Evolutionary conservation across 2,888 invertebrate species (phyloP).

Genomic region (Matsumyia berberina): DNA sequence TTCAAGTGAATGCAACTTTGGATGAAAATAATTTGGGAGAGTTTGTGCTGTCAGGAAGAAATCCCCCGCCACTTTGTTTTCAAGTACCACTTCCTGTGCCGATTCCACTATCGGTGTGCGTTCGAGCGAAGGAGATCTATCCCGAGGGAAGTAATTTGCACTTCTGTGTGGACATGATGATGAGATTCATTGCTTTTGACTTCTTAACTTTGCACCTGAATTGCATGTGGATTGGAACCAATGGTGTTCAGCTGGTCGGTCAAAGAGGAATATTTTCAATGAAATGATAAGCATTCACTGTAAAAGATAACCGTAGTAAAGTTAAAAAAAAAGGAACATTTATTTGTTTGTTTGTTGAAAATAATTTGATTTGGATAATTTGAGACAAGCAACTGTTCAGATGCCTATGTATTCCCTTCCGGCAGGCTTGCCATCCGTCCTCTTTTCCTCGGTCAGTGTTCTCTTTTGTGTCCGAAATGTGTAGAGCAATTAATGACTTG

Average conservation of each 20-base stretch:
- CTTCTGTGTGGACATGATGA: conserved; percentile 50
- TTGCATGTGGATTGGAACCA: conserved; percentile 56
- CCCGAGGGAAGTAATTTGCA: conserved; percentile 51
- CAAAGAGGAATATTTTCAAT: conserved; percentile 2
- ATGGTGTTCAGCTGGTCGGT: conserved; percentile 42
- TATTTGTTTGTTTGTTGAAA: no score
- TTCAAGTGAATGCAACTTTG: conserved; percentile 38
- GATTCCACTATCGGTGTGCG: conserved; percentile 56
- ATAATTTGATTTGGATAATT: no score
- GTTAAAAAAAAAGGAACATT: no score
- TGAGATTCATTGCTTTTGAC: conserved; percentile 49
- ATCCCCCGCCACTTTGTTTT: conserved; percentile 65
- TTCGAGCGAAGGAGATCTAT: conserved; percentile 54
- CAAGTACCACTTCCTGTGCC: conserved; percentile 60
- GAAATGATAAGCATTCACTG: no score
- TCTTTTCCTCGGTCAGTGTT: no score
- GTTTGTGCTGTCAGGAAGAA: conserved; percentile 52
- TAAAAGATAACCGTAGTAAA: background rate
- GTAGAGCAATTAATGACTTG: no score
- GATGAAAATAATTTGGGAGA: conserved; percentile 49
- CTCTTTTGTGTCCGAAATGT: no score
- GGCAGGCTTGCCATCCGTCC: no score
- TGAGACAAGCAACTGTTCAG: no score
- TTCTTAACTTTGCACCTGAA: conserved; percentile 47
- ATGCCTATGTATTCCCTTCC: no score